Evolutionary conservation across 53 echinoderm and acorn worm species (phyloP).

Genomic region (Glandiceps talaboti): DNA sequence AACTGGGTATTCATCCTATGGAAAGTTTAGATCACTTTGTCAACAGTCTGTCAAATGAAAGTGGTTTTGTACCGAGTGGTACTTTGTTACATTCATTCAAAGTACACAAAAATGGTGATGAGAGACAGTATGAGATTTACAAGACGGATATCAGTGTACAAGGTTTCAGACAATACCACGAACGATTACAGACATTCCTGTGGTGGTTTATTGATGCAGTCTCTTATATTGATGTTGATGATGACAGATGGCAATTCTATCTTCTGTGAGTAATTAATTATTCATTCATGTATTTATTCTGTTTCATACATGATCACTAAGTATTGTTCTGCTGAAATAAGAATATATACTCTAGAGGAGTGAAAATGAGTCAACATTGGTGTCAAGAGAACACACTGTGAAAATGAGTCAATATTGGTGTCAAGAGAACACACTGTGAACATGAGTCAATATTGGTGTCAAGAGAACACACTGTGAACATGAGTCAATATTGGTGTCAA

Average conservation of each 20-base stretch:
- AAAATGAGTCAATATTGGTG: no score
- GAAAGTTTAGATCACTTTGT: conserved; percentile 70
- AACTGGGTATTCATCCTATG: conserved; percentile 55
- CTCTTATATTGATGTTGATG: conserved; percentile 79
- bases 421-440: no score
- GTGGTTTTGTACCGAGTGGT: conserved; percentile 47
- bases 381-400: no score
- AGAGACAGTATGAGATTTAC: conserved; percentile 69
- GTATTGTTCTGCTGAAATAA: no score
- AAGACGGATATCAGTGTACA: conserved; percentile 41
- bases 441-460: no score
- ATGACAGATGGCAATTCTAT: conserved; percentile 74
- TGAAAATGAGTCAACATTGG: no score
- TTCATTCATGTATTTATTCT: no score
- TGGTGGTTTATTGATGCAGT: conserved; percentile 93
- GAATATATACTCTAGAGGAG: no score
- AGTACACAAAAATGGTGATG: conserved; percentile 14
- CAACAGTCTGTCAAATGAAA: conserved; percentile 39
- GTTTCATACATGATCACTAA: not conserved
- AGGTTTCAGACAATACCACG: conserved; percentile 56
- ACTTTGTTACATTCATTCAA: conserved; percentile 64
- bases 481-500: no score
- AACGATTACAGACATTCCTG: conserved; percentile 71
- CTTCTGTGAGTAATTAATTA: conserved; percentile 48
- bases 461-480: no score